Evolutionary conservation across 2,888 invertebrate species (phyloP).

Genomic region (Archaeoteleia sp.): DNA sequence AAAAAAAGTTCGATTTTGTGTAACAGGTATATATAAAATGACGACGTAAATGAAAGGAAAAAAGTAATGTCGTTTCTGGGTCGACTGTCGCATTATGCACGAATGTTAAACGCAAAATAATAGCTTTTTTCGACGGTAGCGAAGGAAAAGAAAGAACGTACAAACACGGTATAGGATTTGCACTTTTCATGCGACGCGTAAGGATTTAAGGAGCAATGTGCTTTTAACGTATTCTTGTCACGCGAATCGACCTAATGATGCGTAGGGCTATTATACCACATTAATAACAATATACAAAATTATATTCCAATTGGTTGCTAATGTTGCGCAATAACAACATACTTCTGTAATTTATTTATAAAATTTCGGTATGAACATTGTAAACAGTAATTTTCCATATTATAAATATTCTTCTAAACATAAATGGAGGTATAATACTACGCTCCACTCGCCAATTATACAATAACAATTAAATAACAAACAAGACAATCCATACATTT

Average conservation of each 20-base stretch:
- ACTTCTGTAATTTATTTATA: too few species aligned
- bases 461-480: too few species aligned
- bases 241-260: slow-evolving; percentile 47
- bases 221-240: slow-evolving; percentile 41
- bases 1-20: slow-evolving; percentile 26
- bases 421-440: too few species aligned
- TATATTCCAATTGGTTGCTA: too few species aligned
- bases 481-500: too few species aligned
- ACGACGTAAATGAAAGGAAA: slow-evolving; percentile 32
- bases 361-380: too few species aligned
- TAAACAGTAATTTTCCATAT: too few species aligned
- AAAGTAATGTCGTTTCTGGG: slow-evolving; percentile 41
- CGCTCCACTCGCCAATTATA: too few species aligned
- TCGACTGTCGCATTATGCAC: slow-evolving; percentile 49
- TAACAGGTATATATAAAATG: slow-evolving; percentile 35
- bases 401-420: too few species aligned
- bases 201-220: slow-evolving; percentile 43
- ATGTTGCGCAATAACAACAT: too few species aligned
- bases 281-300: not conserved
- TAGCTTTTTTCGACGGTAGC: slow-evolving; percentile 21
- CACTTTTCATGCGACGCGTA: slow-evolving; percentile 48
- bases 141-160: slow-evolving; percentile 17
- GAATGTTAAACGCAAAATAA: slow-evolving; percentile 48
- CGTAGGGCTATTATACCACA: slow-evolving; percentile 46
- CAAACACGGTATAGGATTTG: slow-evolving; percentile 40